phyloP scores from a whole-genome alignment of 2,113 vertebrate genomes.

The Psettodes erumei region DNA sequence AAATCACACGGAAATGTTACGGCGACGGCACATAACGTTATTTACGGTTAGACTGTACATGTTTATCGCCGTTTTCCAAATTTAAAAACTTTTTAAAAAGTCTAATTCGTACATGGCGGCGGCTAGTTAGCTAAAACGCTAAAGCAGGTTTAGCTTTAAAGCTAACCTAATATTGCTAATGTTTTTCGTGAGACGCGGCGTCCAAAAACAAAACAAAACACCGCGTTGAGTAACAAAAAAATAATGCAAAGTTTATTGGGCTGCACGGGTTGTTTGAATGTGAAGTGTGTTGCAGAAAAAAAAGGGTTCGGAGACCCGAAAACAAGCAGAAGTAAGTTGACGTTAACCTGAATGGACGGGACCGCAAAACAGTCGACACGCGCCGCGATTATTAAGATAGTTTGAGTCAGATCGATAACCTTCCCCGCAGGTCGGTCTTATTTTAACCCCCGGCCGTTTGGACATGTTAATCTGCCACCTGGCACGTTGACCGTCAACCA shows the following conservation, averaged over 20 bases:
- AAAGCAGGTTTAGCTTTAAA: constrained; percentile 20
- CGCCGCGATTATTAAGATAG: not conserved
- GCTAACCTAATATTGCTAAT: constrained; percentile 27
- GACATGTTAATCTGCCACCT: constrained; percentile 39
- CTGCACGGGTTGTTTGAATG: fast-evolving
- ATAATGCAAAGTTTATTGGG: fast-evolving
- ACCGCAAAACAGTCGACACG: fast-evolving
- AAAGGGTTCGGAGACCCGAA: not conserved
- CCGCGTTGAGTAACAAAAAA: too few relatives aligned
- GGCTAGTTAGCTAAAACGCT: constrained; percentile 22
- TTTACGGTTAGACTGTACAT: fast-evolving
- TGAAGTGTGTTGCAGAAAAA: not conserved
- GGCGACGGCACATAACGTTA: fast-evolving
- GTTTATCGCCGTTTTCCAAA: fast-evolving
- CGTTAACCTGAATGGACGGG: not conserved
- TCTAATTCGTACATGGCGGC: not conserved
- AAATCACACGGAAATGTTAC: not conserved
- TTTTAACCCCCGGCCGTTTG: not conserved
- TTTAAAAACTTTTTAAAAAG: not conserved
- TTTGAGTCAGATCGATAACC: not conserved
- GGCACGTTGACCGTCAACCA: constrained; percentile 20
- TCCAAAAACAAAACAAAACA: too few relatives aligned
- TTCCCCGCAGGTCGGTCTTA: not conserved
- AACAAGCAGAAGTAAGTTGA: not conserved
- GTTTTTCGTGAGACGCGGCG: constrained; percentile 1